Evolutionary conservation across 2,797 vertebrate genomes (phyloP).

Genomic region (Harpagifer antarcticus): DNA sequence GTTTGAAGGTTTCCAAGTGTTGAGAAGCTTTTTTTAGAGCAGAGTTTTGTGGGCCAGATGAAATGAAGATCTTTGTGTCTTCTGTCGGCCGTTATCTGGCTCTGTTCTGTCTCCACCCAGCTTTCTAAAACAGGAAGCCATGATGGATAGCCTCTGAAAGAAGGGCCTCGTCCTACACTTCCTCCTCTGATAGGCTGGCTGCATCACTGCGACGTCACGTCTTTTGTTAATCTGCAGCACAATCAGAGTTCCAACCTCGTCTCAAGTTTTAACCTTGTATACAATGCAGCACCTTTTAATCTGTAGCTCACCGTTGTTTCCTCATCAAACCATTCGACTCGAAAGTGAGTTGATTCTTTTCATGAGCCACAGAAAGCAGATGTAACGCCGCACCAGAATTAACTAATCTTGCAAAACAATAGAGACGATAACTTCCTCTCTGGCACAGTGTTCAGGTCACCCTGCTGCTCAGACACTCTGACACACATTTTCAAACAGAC

Average conservation of each 20-base stretch:
- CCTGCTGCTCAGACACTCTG: constrained; percentile 35
- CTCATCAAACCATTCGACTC: neutral
- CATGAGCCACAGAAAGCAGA: constrained; percentile 20
- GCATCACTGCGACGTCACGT: constrained; percentile 7
- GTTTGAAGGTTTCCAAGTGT: no score
- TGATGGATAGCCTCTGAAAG: constrained; percentile 75
- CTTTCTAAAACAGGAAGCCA: constrained; percentile 79
- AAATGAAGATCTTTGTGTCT: neutral
- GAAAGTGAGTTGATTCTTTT: neutral
- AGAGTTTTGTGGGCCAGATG: neutral
- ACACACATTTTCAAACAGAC: constrained; percentile 37
- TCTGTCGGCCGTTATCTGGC: constrained; percentile 44
- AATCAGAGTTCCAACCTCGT: constrained; percentile 2
- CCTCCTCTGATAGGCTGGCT: constrained; percentile 58
- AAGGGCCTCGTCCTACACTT: constrained; percentile 64
- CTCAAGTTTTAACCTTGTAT: neutral
- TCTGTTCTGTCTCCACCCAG: constrained; percentile 55
- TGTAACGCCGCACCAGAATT: constrained; percentile 14
- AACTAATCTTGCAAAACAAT: constrained; percentile 43
- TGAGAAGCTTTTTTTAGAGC: neutral
- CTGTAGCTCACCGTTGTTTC: neutral
- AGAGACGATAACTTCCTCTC: constrained; percentile 62
- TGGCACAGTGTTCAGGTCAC: constrained; percentile 41
- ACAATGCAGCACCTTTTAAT: neutral
- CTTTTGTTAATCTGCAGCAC: constrained; percentile 35